phyloP scores from a whole-genome alignment of 2,888 invertebrate genomes.

The Acleris emargana region DNA sequence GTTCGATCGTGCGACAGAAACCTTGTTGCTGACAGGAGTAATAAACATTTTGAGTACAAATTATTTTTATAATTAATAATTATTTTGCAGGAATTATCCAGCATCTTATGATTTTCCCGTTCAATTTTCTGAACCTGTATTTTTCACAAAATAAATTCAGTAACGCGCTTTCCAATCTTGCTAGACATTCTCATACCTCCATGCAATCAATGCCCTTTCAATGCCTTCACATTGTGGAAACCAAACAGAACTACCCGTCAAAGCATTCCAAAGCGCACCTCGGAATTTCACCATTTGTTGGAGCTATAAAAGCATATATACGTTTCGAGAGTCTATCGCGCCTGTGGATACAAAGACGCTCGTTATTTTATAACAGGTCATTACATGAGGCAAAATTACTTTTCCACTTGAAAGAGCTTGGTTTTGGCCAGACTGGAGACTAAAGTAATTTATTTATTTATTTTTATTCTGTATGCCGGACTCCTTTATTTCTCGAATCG shows the following conservation, averaged over 20 bases:
- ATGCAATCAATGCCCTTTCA: neutral
- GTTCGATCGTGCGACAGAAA: no score
- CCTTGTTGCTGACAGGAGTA: no score
- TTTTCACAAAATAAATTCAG: no score
- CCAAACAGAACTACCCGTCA: neutral
- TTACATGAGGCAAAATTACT: conserved; percentile 5
- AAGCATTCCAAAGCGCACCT: conserved; percentile 5
- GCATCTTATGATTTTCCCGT: no score
- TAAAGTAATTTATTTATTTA: no score
- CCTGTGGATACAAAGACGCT: conserved; percentile 2
- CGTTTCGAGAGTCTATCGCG: neutral
- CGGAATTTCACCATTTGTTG: conserved; percentile 3
- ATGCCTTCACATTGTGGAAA: neutral
- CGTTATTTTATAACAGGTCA: conserved; percentile 12
- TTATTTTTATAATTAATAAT: no score
- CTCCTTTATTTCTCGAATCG: neutral
- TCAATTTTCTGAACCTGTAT: no score
- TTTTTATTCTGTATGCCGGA: no score
- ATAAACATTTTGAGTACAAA: neutral
- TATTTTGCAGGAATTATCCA: no score
- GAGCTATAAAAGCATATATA: neutral
- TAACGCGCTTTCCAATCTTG: no score
- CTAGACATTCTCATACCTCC: no score
- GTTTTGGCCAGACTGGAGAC: neutral
- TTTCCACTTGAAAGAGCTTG: neutral